Base-by-base conservation (phyloP, 2,888 invertebrate species). In the Polyommatus icarus region DNA sequence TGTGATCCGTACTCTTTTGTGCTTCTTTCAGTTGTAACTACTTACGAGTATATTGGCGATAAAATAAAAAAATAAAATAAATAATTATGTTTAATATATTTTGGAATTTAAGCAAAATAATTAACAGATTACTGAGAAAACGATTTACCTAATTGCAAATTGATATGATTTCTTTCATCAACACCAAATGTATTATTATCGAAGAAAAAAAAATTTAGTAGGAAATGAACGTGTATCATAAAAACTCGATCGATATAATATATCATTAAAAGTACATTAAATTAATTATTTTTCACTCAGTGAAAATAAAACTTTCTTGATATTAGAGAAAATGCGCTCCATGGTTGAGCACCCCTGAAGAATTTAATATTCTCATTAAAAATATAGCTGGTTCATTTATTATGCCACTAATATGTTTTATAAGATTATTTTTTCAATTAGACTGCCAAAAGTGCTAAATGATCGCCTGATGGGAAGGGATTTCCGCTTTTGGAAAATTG, bases 291-390 rank as follows among this genome's bases (percentile, higher is more conserved):
- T 54, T 67, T 67, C 61, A 15, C 67, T 67, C 29, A 32, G 67
- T 67, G 67, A 67, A 67, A 67, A 67, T 67, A 67, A 29, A 20
- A 72, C 72, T 72, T 72, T 72, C 72, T 40, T 72, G 72, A 72
- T 36, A 40, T 40, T 40, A 32, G 67, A 67, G 67, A 67, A 61
- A 36, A 72, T 72, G 24, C 36, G 24, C 73, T 15, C 18, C 4
- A 73, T 12, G 46, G 46, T 50, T 15, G 73, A 15, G 46, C 50
- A 73, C 73, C 46, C 32, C 24, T 12, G 50, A 46, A 50, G 73
- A 73, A 73, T 73, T 29, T 46, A 24, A 46, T 73, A 73, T 73
- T 24, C 46, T 46, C 10, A 24, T 24, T 57, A 20, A 77, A 61
- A 18, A 77, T 71, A 24, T 46, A 7, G 18, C 20, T 15, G 67